A percentile compares a stretch with the other conserved stretches of the same genome.
phyloP scores from a whole-genome alignment of 2,797 vertebrate species.

The Tarsius wallacei region DNA sequence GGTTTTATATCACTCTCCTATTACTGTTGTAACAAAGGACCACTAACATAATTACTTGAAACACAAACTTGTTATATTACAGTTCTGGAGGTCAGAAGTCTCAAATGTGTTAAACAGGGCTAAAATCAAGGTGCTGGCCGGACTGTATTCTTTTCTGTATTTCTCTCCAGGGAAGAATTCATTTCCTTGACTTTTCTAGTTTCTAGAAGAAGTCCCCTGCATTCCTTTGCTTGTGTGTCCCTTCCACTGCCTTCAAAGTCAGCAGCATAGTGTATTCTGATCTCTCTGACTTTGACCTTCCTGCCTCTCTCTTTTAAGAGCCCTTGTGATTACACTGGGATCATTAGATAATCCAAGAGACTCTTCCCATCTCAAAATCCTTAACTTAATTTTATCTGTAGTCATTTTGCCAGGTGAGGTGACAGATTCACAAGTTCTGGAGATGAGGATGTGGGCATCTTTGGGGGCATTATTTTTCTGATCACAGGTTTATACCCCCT shows the following conservation, averaged over 20 bases:
- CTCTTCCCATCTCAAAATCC: background rate
- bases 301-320: background rate
- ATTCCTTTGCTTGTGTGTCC: background rate
- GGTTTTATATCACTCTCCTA: background rate
- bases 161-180: background rate
- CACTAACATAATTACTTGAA: fast-evolving
- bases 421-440: background rate
- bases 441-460: background rate
- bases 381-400: background rate
- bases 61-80: too few relatives aligned
- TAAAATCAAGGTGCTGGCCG: background rate
- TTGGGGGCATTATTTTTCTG: background rate
- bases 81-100: background rate
- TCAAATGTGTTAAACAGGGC: background rate
- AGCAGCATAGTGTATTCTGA: background rate
- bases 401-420: background rate
- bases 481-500: background rate
- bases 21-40: background rate
- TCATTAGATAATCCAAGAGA: background rate
- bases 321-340: background rate
- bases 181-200: background rate
- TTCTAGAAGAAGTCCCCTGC: background rate
- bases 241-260: background rate
- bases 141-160: background rate
- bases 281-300: background rate